Evolutionary conservation across 2,797 vertebrate genomes (phyloP), one percentile per base, ranked within the genome.

Genomic region (Cetoscarus ocellatus): DNA sequence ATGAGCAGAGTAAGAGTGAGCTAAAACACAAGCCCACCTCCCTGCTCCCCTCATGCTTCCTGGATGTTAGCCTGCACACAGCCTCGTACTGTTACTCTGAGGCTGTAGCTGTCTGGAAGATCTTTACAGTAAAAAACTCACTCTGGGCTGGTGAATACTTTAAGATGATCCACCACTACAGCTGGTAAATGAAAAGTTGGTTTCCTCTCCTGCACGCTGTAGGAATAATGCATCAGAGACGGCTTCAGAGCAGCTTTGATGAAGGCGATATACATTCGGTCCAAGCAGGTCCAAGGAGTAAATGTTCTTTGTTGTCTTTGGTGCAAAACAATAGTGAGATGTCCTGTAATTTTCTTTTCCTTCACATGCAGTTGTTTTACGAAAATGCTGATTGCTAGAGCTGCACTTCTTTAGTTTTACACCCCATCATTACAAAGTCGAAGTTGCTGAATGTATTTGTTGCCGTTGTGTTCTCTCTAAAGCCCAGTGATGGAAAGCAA

Each of bases 361-460:
- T 65, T 60, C 43, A 59, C 7, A 36, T 65, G 45, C 10, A 38
- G 17, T 75, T 75, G 19, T 5, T 3, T 27, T 5, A 10, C 61
- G 34, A 10, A 60, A 65, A 48, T 8, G 34, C 17, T 17, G 8
- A 38, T 36, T 18, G 19, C 17, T 36, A 6, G 36, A 36, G 5
- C 58, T 8, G 56, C 27, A 43, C 39, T 4, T 13, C 1, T 43
- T 47, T 54, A 0, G 58, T 69, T 73, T 67, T 3, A 47, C 54
- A 45, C 68, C 82, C 71, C 43, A 6, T 75, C 17, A n/a, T 39
- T 59, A 54, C 53, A 54, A 67, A 52, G 39, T 69, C 54, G 6
- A 71, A 62, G 58, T 83, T 67, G 66, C 78, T 89, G 86, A 89
- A 87, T 91, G 90, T 90, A 79, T 74, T 55, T 0, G 83, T 82